phyloP scores from a whole-genome alignment of 2,113 vertebrate species.

The Hydropotes inermis region DNA sequence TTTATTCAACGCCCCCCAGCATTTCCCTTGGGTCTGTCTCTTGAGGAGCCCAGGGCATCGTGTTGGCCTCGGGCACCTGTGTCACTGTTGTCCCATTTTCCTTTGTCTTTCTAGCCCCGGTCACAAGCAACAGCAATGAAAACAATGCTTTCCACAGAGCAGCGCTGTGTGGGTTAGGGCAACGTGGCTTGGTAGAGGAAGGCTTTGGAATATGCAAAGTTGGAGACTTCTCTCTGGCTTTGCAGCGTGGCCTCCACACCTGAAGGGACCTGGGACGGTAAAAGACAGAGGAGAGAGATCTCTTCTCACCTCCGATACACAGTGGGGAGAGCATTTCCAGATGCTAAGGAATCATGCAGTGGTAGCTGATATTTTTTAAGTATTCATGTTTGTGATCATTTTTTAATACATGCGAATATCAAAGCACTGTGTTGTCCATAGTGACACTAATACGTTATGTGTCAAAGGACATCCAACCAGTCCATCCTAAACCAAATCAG shows the following conservation, averaged over 20 bases:
- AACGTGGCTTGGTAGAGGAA: background rate
- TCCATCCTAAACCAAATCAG: background rate
- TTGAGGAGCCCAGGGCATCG: rapidly evolving
- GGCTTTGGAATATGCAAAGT: background rate
- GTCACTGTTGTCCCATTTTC: background rate
- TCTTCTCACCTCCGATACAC: background rate
- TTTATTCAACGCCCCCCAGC: rapidly evolving
- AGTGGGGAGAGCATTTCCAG: background rate
- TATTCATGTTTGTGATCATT: background rate
- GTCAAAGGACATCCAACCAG: background rate
- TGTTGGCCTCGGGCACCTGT: background rate
- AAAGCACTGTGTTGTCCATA: background rate
- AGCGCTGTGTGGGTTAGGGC: no score
- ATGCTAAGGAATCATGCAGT: background rate
- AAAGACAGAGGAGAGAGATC: background rate
- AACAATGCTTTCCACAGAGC: background rate
- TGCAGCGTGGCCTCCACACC: background rate
- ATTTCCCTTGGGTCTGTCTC: background rate
- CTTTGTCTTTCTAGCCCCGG: background rate
- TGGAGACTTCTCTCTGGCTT: background rate
- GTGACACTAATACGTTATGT: background rate
- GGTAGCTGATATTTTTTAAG: background rate
- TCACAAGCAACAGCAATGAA: background rate
- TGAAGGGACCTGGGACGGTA: background rate
- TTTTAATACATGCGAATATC: background rate